Base-by-base conservation (phyloP, 1,140 invertebrate species). In the Gonatopus flavifemur region DNA sequence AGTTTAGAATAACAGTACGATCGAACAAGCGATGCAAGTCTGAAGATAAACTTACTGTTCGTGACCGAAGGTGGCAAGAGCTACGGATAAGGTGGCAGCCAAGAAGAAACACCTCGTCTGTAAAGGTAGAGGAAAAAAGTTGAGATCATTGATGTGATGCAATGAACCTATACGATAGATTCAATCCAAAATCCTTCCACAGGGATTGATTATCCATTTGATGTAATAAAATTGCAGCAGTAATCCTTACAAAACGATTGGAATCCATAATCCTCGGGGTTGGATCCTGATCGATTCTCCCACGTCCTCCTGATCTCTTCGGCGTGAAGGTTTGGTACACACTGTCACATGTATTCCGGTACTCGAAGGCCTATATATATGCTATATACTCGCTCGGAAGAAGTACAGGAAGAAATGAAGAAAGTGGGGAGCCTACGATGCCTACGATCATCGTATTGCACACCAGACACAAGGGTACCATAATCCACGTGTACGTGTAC, bases 31-130 rank as follows among this genome's bases (percentile, higher is more conserved):
- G n/a, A n/a, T n/a, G n/a, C n/a, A n/a, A n/a, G n/a, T n/a, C n/a
- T n/a, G n/a, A n/a, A n/a, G n/a, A n/a, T 28, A 3, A 49, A 70
- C 72, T 76, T 59, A 77, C 74, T 77, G 74, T 55, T 77, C 75
- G n/a, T 75, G 46, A 12, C 75, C 74, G 39, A 77, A 76, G n/a
- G 75, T 76, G 18, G 75, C 73, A 19, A 63, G 21, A 0, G 62
- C 49, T 30, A 63, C 49, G 43, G 63, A 43, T 30, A 65, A 57
- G 8, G 49, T 46, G 30, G 59, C 45, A 8, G 63, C 46, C 30
- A 75, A 35, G 41, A 69, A 28, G 19, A 66, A 39, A 25, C 36
- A 59, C 44, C 44, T 66, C 19, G 64, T 41, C 70, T 68, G 56
- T 8, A 60, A 62, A n/a, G n/a, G n/a, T n/a, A n/a, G 43, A 33